Conservation (phyloP, 2,797 vertebrate genomes). For the Myoxocephalus aenaeus region DNA sequence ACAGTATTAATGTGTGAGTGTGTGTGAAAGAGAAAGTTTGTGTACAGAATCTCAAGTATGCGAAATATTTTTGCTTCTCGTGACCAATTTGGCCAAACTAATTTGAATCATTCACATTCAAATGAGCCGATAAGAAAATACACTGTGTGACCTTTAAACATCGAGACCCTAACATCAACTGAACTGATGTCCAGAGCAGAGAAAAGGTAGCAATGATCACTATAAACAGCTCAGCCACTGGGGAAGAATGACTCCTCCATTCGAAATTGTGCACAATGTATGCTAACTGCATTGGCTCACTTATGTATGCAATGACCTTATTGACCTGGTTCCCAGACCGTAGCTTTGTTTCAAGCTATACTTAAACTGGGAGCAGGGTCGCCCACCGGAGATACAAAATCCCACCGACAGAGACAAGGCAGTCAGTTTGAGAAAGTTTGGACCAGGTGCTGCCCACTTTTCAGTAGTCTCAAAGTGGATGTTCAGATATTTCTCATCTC, state of each 20-base stretch:
- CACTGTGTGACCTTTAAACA: slow-evolving; percentile 63
- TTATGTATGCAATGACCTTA: slow-evolving; percentile 57
- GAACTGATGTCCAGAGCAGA: slow-evolving; percentile 26
- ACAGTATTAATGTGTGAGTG: slow-evolving; percentile 45
- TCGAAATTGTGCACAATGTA: slow-evolving; percentile 62
- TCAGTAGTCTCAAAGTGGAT: slow-evolving; percentile 20
- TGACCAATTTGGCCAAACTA: slow-evolving; percentile 81
- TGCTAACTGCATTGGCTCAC: slow-evolving; percentile 56
- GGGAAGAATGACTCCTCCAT: slow-evolving; percentile 47
- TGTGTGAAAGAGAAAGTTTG: slow-evolving; percentile 35
- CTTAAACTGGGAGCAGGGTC: slow-evolving; percentile 21
- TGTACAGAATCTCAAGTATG: slow-evolving; percentile 64
- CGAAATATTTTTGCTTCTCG: slow-evolving; percentile 73
- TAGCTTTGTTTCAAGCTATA: slow-evolving; percentile 20
- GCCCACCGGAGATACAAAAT: slow-evolving; percentile 20
- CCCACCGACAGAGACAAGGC: slow-evolving; percentile 39
- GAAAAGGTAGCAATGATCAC: slow-evolving; percentile 26
- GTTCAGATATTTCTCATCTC: slow-evolving; percentile 15
- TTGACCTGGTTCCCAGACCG: slow-evolving; percentile 16
- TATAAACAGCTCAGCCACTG: slow-evolving; percentile 35
- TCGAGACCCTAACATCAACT: slow-evolving; percentile 31
- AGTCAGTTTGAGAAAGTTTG: slow-evolving; percentile 19
- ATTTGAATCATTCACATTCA: slow-evolving; percentile 78
- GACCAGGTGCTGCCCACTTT: slow-evolving; percentile 7
- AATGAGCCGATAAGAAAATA: slow-evolving; percentile 75